Evolutionary conservation across 2,888 invertebrate genomes (phyloP), one percentile per base, ranked within the genome.

Genomic region (Nymphalis urticae): DNA sequence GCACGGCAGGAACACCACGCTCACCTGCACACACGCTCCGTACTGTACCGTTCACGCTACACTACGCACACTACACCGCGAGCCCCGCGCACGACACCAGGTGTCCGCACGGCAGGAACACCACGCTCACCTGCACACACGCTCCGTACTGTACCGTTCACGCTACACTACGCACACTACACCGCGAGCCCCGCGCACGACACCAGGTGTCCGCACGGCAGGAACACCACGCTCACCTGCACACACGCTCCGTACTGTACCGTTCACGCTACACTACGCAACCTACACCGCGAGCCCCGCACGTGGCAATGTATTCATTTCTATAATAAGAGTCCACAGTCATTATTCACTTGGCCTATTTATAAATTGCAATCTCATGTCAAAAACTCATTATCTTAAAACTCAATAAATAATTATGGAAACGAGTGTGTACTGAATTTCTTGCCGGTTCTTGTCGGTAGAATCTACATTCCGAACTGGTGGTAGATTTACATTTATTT

Each of bases 1-100:
- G 51, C 51, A 51, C 51, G 51, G 51, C 51, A 51, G 51, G 51
- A 51, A 51, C 51, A 51, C 51, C 51, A 51, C 51, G 51, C 51
- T 51, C 51, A 51, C 51, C 51, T 51, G 51, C 51, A 51, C 51
- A 21, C 51, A 51, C 51, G 51, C 51, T 21, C 50, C 51, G 51
- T 51, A 51, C 51, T 21, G 51, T 51, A 51, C 51, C 51, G 19
- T 21, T 19, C 51, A 21, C 51, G 10, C 8, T 9, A 51, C 51
- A 21, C 51, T 51, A 19, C 51, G 21, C 51, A 51, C 51, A 51
- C 51, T 19, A 10, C n/a, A 19, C 19, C 51, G 19, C 51, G 51
- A 19, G 2, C n/a, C 51, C 19, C 21, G 19, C 51, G 51, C 51
- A 51, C 51, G 51, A 51, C 51, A 51, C 51, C 21, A 51, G 51